phyloP scores from a whole-genome alignment of 2,888 invertebrate species.

The Lepidonotus clava region DNA sequence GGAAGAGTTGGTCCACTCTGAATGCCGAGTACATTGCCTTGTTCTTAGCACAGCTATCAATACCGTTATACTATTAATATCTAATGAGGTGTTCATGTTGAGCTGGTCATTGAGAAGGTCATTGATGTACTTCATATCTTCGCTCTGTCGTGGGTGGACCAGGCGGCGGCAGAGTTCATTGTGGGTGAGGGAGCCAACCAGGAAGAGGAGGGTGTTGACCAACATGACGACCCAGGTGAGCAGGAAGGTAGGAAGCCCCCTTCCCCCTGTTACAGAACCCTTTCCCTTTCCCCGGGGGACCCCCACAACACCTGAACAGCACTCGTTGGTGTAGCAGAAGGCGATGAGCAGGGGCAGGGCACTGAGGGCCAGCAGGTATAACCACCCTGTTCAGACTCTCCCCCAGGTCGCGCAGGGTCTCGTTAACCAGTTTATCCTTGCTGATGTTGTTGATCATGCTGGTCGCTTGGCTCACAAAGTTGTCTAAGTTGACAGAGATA shows the following conservation, averaged over 20 bases:
- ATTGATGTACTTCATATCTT: background rate
- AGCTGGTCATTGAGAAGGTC: background rate
- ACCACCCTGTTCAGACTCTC: background rate
- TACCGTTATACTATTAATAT: background rate
- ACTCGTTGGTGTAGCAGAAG: background rate
- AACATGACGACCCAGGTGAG: constrained; percentile 75
- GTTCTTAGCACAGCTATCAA: constrained; percentile 3
- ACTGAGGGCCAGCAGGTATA: background rate
- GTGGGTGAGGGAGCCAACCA: constrained; percentile 71
- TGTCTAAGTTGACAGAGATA: background rate
- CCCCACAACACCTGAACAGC: background rate
- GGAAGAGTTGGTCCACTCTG: background rate
- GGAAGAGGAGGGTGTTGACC: constrained; percentile 70
- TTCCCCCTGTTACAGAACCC: background rate
- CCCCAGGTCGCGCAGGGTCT: background rate
- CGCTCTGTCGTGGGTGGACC: background rate
- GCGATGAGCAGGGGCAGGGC: background rate
- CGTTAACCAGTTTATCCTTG: background rate
- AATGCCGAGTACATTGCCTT: constrained; percentile 16
- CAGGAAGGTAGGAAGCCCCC: constrained; percentile 69
- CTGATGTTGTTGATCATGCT: background rate
- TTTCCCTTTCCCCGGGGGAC: background rate
- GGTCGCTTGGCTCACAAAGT: background rate
- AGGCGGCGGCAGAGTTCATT: constrained; percentile 68
- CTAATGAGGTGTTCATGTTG: background rate